Base-by-base conservation (phyloP, 1,140 invertebrate genomes). In the Lucilia sericata region DNA sequence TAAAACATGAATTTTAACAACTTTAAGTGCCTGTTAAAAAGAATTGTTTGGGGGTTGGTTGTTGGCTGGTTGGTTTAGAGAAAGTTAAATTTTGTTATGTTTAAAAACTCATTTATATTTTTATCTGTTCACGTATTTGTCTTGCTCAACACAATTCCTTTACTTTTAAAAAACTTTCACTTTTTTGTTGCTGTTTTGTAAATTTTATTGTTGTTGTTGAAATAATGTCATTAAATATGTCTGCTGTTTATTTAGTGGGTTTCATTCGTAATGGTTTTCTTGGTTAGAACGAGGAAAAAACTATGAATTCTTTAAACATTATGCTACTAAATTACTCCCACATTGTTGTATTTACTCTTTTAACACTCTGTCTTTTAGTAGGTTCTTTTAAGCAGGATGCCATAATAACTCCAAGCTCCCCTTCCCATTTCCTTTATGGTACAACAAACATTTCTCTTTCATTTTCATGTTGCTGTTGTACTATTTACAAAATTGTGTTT, bases 171-270 rank as follows among this genome's bases (percentile, higher is more conserved):
- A 70, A 19, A 70, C 21, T 70, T 70, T 70, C 19, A 21, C 21
- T 70, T 21, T n/a, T 70, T n/a, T 25, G 13, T 55, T 55, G 17
- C 19, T 70, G 65, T 21, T 25, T 30, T 30, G n/a, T n/a, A n/a
- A 17, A 7, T 70, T 4, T 70, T 65, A n/a, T 65, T 70, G 65
- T 70, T 70, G 19, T 21, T 70, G 65, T 70, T 70, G 65, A 25
- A 70, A 70, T 25, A 70, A 70, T 25, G 65, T 70, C 65, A 70
- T 70, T 70, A 70, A 70, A 70, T 70, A 70, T 70, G 65, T 70
- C 65, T 70, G 65, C 65, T n/a, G 65, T 70, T 70, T 70, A 21
- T 70, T 70, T 70, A 21, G 19, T 70, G 65, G 8, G 21, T 21
- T 70, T 8, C n/a, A 5, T 12, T 12, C 17, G 4, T 17, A 55